A percentile compares a stretch with the other conserved stretches of the same genome.
Evolutionary conservation across 2,888 invertebrate species (phyloP).

Genomic region (Acronicta alni): DNA sequence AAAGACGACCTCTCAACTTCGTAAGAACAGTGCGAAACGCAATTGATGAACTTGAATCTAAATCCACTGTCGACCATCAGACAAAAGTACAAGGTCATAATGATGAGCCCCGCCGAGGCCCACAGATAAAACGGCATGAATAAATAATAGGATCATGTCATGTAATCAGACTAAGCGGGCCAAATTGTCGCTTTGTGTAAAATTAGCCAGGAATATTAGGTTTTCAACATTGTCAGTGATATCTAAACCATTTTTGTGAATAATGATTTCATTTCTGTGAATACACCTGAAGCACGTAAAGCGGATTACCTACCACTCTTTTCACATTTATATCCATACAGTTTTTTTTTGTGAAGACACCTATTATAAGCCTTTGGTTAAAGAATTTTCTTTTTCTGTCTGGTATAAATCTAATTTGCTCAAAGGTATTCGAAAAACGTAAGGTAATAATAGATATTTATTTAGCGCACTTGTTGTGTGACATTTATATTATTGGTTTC

Average conservation of each 20-base stretch:
- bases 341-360: slow-evolving; percentile 26
- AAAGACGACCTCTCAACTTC: background rate
- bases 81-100: slow-evolving; percentile 50
- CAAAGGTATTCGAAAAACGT: slow-evolving; percentile 14
- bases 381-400: slow-evolving; percentile 20
- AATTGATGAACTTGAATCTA: slow-evolving; percentile 38
- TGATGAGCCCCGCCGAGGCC: slow-evolving; percentile 51
- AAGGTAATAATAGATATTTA: background rate
- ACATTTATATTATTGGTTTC: too few species aligned
- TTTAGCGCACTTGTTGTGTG: too few species aligned
- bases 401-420: slow-evolving; percentile 25
- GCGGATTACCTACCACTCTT: slow-evolving; percentile 43
- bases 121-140: slow-evolving; percentile 55
- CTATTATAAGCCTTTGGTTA: slow-evolving; percentile 21
- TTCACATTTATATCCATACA: slow-evolving; percentile 34
- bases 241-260: slow-evolving; percentile 46
- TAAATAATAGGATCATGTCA: slow-evolving; percentile 62
- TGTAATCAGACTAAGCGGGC: slow-evolving; percentile 59
- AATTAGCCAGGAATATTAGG: slow-evolving; percentile 57
- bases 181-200: slow-evolving; percentile 58
- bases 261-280: slow-evolving; percentile 45
- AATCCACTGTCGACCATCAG: slow-evolving; percentile 35
- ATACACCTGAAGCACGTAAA: slow-evolving; percentile 36
- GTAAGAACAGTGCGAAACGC: slow-evolving; percentile 9
- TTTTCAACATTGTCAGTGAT: slow-evolving; percentile 50